phyloP scores from a whole-genome alignment of 2,113 vertebrate genomes.

The Nothoprocta perdicaria region DNA sequence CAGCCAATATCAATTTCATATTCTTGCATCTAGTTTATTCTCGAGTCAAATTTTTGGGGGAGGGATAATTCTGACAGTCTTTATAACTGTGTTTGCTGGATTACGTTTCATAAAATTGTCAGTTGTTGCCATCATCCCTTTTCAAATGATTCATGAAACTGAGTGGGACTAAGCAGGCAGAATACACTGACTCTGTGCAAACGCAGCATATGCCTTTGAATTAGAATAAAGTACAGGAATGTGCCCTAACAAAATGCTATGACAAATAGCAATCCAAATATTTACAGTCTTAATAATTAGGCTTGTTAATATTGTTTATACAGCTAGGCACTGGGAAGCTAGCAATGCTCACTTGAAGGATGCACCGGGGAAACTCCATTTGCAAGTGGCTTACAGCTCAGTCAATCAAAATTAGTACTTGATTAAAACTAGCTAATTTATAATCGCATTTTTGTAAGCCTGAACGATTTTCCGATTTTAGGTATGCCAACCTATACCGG shows the following conservation, averaged over 20 bases:
- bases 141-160: conserved; percentile 35
- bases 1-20: background rate
- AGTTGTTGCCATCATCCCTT: conserved; percentile 13
- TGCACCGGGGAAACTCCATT: conserved; percentile 18
- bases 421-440: conserved; percentile 19
- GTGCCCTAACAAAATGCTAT: background rate
- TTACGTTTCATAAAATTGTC: background rate
- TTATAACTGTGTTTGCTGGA: conserved; percentile 14
- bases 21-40: background rate
- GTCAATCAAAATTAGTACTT: background rate
- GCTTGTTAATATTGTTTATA: conserved; percentile 29
- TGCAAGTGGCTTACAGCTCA: conserved; percentile 45
- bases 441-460: accelerated
- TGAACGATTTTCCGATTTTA: background rate
- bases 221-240: background rate
- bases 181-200: conserved; percentile 4
- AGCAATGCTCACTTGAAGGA: background rate
- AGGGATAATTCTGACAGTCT: background rate
- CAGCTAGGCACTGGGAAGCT: conserved; percentile 16
- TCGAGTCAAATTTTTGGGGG: conserved; percentile 14
- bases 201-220: conserved; percentile 7
- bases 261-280: conserved; percentile 19
- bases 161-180: background rate
- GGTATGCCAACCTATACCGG: background rate
- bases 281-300: conserved; percentile 23